Evolutionary conservation across 1,140 invertebrate species (phyloP).

Genomic region (Caenorhabditis inopinata): DNA sequence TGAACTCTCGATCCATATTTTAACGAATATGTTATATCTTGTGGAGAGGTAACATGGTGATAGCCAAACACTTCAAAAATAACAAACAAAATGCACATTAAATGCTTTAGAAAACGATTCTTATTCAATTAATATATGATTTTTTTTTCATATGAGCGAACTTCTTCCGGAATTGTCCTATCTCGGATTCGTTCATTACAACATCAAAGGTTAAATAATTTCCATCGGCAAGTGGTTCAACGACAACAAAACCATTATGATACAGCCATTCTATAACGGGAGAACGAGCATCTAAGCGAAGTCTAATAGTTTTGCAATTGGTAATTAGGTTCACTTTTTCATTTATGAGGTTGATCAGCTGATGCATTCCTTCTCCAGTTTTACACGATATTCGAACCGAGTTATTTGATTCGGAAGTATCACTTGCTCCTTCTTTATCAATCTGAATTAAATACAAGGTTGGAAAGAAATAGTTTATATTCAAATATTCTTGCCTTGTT

Average conservation of each 20-base stretch:
- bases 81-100: too few species aligned
- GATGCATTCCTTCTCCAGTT: slow-evolving; percentile 35
- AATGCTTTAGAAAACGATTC: too few species aligned
- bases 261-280: neutral
- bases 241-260: slow-evolving; percentile 11
- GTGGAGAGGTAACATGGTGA: too few species aligned
- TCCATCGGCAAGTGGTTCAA: neutral
- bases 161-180: neutral
- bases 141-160: neutral
- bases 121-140: too few species aligned
- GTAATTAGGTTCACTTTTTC: neutral
- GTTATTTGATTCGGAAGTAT: neutral
- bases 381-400: slow-evolving; percentile 36
- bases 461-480: neutral
- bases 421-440: neutral
- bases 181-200: slow-evolving; percentile 7
- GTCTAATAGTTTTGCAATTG: neutral
- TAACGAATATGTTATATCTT: too few species aligned
- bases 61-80: too few species aligned
- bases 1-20: too few species aligned
- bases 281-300: neutral
- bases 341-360: slow-evolving; percentile 16
- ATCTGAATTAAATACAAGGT: neutral
- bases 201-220: neutral
- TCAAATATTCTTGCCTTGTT: slow-evolving; percentile 77